Conservation (phyloP, 2,888 invertebrate species). For the Drosophila meridiana region DNA sequence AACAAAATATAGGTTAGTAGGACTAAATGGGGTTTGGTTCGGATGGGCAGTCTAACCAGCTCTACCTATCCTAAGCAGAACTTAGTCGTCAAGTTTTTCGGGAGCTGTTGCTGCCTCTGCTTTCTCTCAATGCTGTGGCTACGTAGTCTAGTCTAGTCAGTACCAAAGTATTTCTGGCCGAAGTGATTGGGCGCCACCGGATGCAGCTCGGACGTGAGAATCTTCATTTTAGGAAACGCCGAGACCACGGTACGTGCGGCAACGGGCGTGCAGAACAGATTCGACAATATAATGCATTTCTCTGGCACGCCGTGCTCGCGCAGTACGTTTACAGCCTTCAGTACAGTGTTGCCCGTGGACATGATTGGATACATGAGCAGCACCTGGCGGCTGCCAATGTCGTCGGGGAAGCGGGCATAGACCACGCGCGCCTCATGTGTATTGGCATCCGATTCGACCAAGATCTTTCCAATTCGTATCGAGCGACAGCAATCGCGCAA, state of each 20-base stretch:
- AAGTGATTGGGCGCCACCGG: conserved; percentile 98
- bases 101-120: conserved; percentile 27
- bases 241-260: conserved; percentile 93
- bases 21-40: conserved; percentile 14
- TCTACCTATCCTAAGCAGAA: conserved; percentile 76
- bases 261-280: conserved; percentile 97
- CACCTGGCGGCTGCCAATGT: conserved; percentile 94
- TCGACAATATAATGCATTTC: conserved; percentile 97
- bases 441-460: conserved; percentile 98
- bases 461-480: conserved; percentile 98
- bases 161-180: conserved; percentile 99
- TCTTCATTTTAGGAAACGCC: conserved; percentile 96
- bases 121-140: conserved; percentile 18
- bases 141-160: conserved; percentile 88
- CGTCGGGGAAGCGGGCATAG: conserved; percentile 98
- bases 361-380: conserved; percentile 99
- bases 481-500: conserved; percentile 98
- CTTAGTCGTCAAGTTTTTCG: conserved; percentile 70
- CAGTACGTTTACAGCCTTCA: conserved; percentile 95
- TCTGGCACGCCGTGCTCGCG: conserved; percentile 97
- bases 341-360: conserved; percentile 99
- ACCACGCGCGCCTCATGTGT: conserved; percentile 98
- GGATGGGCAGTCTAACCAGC: conserved; percentile 11
- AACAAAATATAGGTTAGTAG: conserved; percentile 18
- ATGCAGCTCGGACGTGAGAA: conserved; percentile 97